Conservation (phyloP, 53 echinoderm and acorn worm genomes). For the Arbacia lixula region DNA sequence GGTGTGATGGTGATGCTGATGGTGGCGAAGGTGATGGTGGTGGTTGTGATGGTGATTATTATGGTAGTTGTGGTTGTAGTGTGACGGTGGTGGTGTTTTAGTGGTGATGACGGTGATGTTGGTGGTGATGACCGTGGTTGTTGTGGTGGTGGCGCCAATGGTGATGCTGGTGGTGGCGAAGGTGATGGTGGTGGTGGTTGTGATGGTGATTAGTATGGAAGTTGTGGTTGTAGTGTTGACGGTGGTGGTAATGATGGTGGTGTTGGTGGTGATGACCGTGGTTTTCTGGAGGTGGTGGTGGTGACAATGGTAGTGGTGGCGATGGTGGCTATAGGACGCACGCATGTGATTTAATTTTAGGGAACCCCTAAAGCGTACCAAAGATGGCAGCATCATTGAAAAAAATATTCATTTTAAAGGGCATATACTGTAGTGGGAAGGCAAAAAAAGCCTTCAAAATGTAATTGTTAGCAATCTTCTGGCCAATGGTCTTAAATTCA, state of each 20-base stretch:
- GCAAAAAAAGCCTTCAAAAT: too few relatives aligned
- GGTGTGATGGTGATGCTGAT: constrained; percentile 8
- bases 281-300: neutral
- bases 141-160: constrained; percentile 11
- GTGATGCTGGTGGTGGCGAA: constrained; percentile 1
- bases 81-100: constrained; percentile 10
- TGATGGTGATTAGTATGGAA: neutral
- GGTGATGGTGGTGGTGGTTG: constrained; percentile 2
- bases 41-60: neutral
- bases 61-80: constrained; percentile 8
- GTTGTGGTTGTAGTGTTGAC: neutral
- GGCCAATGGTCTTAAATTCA: too few relatives aligned
- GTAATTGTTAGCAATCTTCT: too few relatives aligned
- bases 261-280: constrained; percentile 28
- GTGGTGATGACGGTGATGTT: constrained; percentile 34
- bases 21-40: neutral
- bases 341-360: too few relatives aligned
- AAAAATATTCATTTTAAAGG: too few relatives aligned
- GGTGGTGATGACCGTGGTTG: constrained; percentile 17
- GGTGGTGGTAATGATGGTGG: constrained; percentile 12
- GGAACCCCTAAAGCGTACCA: too few relatives aligned
- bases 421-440: too few relatives aligned
- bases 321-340: constrained; percentile 43
- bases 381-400: too few relatives aligned
- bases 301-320: constrained; percentile 19